Evolutionary conservation across 2,113 vertebrate genomes (phyloP).

Genomic region (Scolopax mira): DNA sequence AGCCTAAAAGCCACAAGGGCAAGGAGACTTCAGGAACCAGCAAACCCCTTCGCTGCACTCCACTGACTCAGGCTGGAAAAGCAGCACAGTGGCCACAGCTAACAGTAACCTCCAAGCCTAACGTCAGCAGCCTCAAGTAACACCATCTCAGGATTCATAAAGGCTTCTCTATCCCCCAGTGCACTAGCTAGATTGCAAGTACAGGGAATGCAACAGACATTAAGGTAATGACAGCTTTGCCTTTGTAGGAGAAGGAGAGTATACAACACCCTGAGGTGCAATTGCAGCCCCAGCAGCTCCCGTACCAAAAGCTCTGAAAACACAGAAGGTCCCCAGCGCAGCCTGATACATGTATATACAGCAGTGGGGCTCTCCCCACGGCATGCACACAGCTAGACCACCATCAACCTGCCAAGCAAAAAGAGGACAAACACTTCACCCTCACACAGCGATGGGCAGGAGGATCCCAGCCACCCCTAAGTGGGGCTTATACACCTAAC

Average conservation of each 20-base stretch:
- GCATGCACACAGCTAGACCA: not conserved
- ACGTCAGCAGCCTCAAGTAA: not conserved
- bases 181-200: not conserved
- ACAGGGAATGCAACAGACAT: not conserved
- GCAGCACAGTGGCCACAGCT: not conserved
- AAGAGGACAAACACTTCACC: not conserved
- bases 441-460: accelerated
- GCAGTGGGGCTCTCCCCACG: accelerated
- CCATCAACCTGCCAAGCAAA: not conserved
- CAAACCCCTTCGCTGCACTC: not conserved
- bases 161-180: not conserved
- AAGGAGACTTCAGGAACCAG: not conserved
- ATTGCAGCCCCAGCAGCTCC: not conserved
- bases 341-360: accelerated
- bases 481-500: not conserved
- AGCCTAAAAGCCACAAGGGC: not conserved
- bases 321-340: not conserved
- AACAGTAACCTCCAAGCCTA: not conserved
- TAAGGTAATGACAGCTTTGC: not conserved
- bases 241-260: accelerated
- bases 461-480: not conserved
- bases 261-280: not conserved
- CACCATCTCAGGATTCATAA: not conserved
- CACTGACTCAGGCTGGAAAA: not conserved
- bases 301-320: not conserved